phyloP scores from a whole-genome alignment of 1,140 invertebrate species.

The Drosophila bocqueti region DNA sequence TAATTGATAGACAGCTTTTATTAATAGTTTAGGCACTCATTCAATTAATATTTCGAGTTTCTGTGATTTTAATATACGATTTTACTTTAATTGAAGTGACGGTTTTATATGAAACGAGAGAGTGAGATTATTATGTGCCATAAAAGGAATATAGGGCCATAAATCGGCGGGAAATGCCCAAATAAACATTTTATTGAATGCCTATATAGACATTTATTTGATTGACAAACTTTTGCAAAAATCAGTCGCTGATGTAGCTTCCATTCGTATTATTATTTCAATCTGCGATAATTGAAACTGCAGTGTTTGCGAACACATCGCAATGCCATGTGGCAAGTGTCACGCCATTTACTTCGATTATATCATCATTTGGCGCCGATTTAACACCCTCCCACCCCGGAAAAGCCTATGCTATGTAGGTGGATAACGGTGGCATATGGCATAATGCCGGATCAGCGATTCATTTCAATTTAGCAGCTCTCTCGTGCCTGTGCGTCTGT shows the following conservation, averaged over 20 bases:
- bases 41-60: not conserved
- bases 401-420: not conserved
- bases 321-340: conserved; percentile 12
- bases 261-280: conserved; percentile 20
- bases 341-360: conserved; percentile 47
- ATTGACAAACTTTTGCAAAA: conserved; percentile 20
- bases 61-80: not conserved
- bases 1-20: conserved; percentile 24
- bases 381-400: conserved; percentile 3
- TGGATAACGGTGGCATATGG: conserved; percentile 28
- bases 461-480: conserved; percentile 54
- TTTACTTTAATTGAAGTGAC: not conserved
- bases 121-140: conserved; percentile 4
- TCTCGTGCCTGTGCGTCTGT: not conserved
- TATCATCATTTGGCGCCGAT: conserved; percentile 20
- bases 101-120: not conserved
- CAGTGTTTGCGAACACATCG: not conserved
- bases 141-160: conserved; percentile 13
- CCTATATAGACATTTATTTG: conserved; percentile 1
- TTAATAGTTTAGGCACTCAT: not conserved
- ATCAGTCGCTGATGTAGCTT: conserved; percentile 1
- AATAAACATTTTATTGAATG: conserved; percentile 21
- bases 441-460: conserved; percentile 39
- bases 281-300: conserved; percentile 26
- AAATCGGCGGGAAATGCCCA: conserved; percentile 5